Percentiles rank a stretch among this genome's conserved stretches.
Evolutionary conservation across 2,888 invertebrate genomes (phyloP).

Genomic region (Phyto melanocephala): DNA sequence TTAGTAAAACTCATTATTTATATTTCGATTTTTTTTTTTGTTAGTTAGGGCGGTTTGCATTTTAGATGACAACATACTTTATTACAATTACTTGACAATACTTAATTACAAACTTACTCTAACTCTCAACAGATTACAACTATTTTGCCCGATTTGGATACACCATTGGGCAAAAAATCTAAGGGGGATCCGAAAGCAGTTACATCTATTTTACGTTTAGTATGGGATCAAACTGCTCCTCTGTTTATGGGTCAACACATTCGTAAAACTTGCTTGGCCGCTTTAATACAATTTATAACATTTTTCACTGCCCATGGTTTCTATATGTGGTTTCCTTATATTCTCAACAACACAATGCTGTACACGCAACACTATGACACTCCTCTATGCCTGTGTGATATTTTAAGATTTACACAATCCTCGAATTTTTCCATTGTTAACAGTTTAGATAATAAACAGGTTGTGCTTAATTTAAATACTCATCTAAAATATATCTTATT

Average conservation of each 20-base stretch:
- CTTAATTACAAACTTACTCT: too few relatives aligned
- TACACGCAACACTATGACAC: slow-evolving; percentile 68
- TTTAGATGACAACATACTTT: too few relatives aligned
- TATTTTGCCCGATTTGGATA: slow-evolving; percentile 62
- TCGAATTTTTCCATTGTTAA: slow-evolving; percentile 55
- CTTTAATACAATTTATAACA: slow-evolving; percentile 73
- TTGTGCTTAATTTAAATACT: slow-evolving; percentile 27
- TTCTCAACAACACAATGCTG: slow-evolving; percentile 72
- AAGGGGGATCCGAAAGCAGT: slow-evolving; percentile 6
- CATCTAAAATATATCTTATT: not conserved
- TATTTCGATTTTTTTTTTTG: too few relatives aligned
- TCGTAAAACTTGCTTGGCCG: slow-evolving; percentile 71
- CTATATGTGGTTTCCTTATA: slow-evolving; percentile 76
- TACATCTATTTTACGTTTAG: slow-evolving; percentile 61
- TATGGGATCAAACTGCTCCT: slow-evolving; percentile 76
- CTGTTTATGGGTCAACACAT: slow-evolving; percentile 72
- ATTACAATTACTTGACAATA: too few relatives aligned
- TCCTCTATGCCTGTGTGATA: slow-evolving; percentile 71
- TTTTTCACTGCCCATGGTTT: slow-evolving; percentile 74
- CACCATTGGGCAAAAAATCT: slow-evolving; percentile 23
- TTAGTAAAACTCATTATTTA: too few relatives aligned
- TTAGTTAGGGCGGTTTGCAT: too few relatives aligned
- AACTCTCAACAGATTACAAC: slow-evolving; percentile 58
- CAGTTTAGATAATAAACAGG: slow-evolving; percentile 25
- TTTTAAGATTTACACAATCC: slow-evolving; percentile 65